Evolutionary conservation across 2,888 invertebrate species (phyloP).

Genomic region (Drosophila neonasuta): DNA sequence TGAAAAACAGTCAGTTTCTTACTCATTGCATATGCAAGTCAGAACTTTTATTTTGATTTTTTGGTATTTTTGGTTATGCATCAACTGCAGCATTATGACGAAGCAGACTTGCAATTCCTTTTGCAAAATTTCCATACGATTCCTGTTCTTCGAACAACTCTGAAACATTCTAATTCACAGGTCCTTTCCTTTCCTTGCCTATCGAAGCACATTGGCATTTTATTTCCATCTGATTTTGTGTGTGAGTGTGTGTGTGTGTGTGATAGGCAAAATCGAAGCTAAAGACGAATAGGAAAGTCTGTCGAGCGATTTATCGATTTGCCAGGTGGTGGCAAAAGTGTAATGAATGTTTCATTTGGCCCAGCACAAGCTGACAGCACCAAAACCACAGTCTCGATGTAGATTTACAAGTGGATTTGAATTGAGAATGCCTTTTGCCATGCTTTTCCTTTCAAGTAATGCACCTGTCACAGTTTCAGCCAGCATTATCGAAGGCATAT

Average conservation of each 20-base stretch:
- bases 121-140: constrained; percentile 33
- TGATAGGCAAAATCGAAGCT: constrained; percentile 4
- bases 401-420: constrained; percentile 17
- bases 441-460: constrained; percentile 11
- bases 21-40: constrained; percentile 36
- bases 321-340: constrained; percentile 37
- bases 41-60: constrained; percentile 2
- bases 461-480: constrained; percentile 34
- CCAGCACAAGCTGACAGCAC: constrained; percentile 14
- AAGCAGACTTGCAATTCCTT: constrained; percentile 25
- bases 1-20: constrained; percentile 6
- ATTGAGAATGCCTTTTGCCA: constrained; percentile 7
- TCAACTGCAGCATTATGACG: constrained; percentile 13
- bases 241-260: constrained; percentile 1
- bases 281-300: constrained; percentile 11
- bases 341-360: constrained; percentile 56
- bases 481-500: constrained; percentile 27
- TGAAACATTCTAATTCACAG: constrained; percentile 15
- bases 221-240: constrained; percentile 29
- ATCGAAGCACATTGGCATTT: constrained; percentile 34
- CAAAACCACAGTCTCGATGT: constrained; percentile 17
- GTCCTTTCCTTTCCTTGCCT: constrained; percentile 11
- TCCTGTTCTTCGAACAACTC: neutral
- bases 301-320: constrained; percentile 46
- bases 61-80: constrained; percentile 9